Base-by-base conservation (phyloP, 1,140 invertebrate genomes). In the Triops longicaudatus region DNA sequence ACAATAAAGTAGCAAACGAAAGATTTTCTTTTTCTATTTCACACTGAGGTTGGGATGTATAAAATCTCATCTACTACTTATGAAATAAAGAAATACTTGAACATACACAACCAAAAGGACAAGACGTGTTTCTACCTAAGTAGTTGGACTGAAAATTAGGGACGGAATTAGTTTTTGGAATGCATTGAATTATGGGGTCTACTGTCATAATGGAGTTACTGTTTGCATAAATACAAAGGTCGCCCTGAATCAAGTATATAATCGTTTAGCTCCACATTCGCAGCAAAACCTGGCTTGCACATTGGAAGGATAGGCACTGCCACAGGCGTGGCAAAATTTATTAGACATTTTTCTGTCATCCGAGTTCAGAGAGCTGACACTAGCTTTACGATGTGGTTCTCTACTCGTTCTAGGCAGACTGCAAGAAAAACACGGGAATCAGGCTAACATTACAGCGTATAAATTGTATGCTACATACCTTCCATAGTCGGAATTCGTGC, bases 311-410 rank as follows among this genome's bases (percentile, higher is more conserved):
- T 77, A 77, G 50, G 73, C 63, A 11, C 72, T 22, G 6, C 76
- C 76, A n/a, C 76, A 77, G 22, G 76, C 63, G 42, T 77, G 76
- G 5, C 76, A 77, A 27, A 77, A 77, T 73, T 77, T 77, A 12
- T 72, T 42, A 7, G 73, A 26, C n/a, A 26, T 31, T 43, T 44
- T 44, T 71, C 26, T 17, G 22, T 22, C 22, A 14, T 17, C 72
- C 5, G 22, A 73, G 27, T 42, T 31, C 37, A 31, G 26, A 44
- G 31, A 44, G 22, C 44, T 75, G 31, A 11, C 37, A n/a, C 14
- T n/a, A n/a, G 41, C 26, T 14, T 27, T 27, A 2, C 31, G 44
- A 14, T 17, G 26, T 6, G 44, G 31, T 75, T 75, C 44, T 26
- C 37, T 75, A n/a, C 37, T n/a, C 5, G 31, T 26, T n/a, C 26